These are phyloP conservation scores for Galerucella nymphaeae DNA, from an alignment of 2,888 invertebrate species.

Conservation along the genomic window DNA sequence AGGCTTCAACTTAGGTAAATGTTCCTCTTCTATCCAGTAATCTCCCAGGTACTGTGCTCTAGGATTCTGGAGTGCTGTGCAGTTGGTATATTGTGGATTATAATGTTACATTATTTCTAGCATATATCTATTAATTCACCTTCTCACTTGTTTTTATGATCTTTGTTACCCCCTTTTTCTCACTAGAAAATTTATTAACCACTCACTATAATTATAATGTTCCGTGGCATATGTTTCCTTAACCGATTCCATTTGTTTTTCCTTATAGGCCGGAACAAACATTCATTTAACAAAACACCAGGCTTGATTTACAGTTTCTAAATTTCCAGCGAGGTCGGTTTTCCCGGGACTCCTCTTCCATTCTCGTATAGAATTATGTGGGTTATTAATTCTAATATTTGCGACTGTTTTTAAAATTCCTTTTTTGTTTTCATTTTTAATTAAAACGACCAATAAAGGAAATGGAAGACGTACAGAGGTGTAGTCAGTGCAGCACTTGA, in stretches of 20 bases:
- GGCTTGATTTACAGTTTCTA: constrained; percentile 28
- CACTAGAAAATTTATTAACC: background rate
- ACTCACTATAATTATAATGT: background rate
- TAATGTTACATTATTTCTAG: too few relatives aligned
- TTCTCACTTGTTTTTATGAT: too few relatives aligned
- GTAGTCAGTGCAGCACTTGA: too few relatives aligned
- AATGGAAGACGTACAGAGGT: background rate
- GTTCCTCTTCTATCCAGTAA: too few relatives aligned
- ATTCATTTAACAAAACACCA: constrained; percentile 13
- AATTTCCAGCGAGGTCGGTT: background rate
- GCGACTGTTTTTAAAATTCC: constrained; percentile 3
- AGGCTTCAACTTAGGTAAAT: too few relatives aligned
- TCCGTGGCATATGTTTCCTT: background rate
- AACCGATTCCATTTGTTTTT: background rate
- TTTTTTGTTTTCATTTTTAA: background rate
- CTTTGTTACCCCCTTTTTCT: background rate
- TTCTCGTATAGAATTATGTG: constrained; percentile 8
- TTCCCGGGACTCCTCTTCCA: background rate
- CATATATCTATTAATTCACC: too few relatives aligned
- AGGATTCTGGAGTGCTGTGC: too few relatives aligned
- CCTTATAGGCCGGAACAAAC: background rate
- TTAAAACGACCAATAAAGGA: background rate
- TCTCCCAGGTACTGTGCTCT: too few relatives aligned
- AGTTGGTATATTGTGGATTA: too few relatives aligned
- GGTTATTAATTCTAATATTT: constrained; percentile 9